A percentile compares a stretch with the other conserved stretches of the same genome.
Evolutionary conservation across 2,797 vertebrate genomes (phyloP).

Genomic region (Carduelis carduelis): DNA sequence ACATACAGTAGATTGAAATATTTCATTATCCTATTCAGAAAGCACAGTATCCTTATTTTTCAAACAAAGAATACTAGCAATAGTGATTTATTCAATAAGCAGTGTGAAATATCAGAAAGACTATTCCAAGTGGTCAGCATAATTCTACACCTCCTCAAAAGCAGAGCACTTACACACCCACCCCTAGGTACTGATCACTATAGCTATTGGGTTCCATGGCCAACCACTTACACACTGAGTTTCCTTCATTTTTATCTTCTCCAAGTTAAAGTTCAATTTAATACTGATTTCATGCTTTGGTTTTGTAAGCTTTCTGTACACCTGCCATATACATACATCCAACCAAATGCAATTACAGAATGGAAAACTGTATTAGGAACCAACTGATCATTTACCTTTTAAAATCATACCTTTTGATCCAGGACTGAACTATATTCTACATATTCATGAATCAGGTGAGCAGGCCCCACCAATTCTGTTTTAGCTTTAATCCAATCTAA

Average conservation of each 20-base stretch:
- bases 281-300: neutral
- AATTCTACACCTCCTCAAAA: neutral
- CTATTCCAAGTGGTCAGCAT: neutral
- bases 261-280: neutral
- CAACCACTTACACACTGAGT: neutral
- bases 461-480: slow-evolving; percentile 86
- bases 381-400: slow-evolving; percentile 19
- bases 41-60: neutral
- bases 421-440: slow-evolving; percentile 86
- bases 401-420: slow-evolving; percentile 87
- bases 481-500: slow-evolving; percentile 95
- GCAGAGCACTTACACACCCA: neutral
- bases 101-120: neutral
- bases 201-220: neutral
- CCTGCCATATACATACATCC: neutral
- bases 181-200: neutral
- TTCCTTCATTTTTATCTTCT: neutral
- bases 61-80: neutral
- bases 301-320: neutral
- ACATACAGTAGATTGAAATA: neutral
- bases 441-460: slow-evolving; percentile 94
- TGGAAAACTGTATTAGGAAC: neutral
- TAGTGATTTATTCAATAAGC: neutral
- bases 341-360: neutral
- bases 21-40: neutral